Evolutionary conservation across 2,797 vertebrate species (phyloP), one percentile per base, ranked within the genome.

Genomic region (Etheostoma nigrum): DNA sequence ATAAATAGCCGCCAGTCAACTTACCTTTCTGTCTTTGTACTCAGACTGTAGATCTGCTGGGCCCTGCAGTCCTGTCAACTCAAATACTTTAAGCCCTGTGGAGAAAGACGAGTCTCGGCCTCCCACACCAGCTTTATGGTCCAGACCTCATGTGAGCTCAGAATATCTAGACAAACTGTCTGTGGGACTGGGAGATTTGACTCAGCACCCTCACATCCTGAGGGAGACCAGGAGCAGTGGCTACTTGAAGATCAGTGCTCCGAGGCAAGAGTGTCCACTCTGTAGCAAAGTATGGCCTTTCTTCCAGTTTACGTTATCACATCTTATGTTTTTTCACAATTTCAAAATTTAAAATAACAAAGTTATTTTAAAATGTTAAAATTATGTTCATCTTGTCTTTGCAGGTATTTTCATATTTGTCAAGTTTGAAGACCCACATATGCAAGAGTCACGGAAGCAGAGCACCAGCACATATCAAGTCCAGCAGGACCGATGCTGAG

Each of bases 261-360:
- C 12, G 23, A 71, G 36, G 1, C 89, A 85, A 42, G 81, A 89
- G 55, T 94, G 93, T 75, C 88, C 71, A 1, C 42, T 91, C 68
- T 95, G 93, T 54, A 18, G 76, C 55, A 94, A 94, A 92, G 95
- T 95, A 89, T 51, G 78, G 4, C 25, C 27, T 67, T 49, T 23
- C 11, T 60, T 19, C 14, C 36, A 11, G 36, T 40, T 40, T 12
- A 40, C 1, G 10, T 40, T 40, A 11, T 40, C 36, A 40, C 36
- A 40, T 40, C 10, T 40, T 40, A 10, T 40, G 36, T 40, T 40
- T 11, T 40, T 40, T 40, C 36, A 40, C 12, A 15, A 8, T 65
- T 53, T 67, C 5, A 9, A n/a, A n/a, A n/a, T n/a, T n/a, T n/a
- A n/a, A n/a, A n/a, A n/a, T n/a, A n/a, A n/a, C n/a, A n/a, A n/a